Percentiles rank a stretch among this genome's conserved stretches.
Conservation (phyloP, 2,888 invertebrate species). For the Pherbina coryleti region DNA sequence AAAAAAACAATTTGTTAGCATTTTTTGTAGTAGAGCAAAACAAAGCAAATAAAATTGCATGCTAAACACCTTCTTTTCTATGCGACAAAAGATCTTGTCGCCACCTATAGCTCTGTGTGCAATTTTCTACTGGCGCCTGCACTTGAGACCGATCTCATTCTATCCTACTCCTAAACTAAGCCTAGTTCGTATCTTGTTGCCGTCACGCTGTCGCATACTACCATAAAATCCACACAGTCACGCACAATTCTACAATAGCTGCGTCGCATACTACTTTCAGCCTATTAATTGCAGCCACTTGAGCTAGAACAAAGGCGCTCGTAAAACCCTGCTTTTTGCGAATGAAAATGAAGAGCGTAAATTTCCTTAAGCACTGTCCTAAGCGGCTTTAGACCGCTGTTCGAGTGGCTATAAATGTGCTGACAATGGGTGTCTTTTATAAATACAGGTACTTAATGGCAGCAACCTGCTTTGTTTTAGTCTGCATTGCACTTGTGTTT, state of each 20-base stretch:
- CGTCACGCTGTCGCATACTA: constrained; percentile 21
- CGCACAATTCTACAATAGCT: constrained; percentile 19
- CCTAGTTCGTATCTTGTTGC: background rate
- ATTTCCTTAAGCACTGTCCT: constrained; percentile 48
- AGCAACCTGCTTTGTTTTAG: background rate
- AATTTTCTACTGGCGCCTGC: constrained; percentile 37
- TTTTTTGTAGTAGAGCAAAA: background rate
- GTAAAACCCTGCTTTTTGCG: constrained; percentile 50
- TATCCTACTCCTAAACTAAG: background rate
- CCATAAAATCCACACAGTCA: background rate
- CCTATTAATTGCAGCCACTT: constrained; percentile 58
- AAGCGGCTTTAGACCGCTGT: constrained; percentile 58
- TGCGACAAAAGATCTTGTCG: background rate
- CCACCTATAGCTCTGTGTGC: constrained; percentile 22
- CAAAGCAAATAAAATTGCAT: background rate
- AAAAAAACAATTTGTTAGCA: background rate
- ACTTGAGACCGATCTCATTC: background rate
- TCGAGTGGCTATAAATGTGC: constrained; percentile 11
- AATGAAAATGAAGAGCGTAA: constrained; percentile 1
- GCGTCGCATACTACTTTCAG: constrained; percentile 26
- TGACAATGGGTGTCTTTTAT: too few species aligned
- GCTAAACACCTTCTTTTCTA: background rate
- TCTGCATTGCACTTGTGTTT: background rate
- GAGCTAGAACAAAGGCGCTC: constrained; percentile 51
- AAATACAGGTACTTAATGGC: background rate